phyloP scores from a whole-genome alignment of 2,797 vertebrate genomes.

The Hylomyscus alleni region DNA sequence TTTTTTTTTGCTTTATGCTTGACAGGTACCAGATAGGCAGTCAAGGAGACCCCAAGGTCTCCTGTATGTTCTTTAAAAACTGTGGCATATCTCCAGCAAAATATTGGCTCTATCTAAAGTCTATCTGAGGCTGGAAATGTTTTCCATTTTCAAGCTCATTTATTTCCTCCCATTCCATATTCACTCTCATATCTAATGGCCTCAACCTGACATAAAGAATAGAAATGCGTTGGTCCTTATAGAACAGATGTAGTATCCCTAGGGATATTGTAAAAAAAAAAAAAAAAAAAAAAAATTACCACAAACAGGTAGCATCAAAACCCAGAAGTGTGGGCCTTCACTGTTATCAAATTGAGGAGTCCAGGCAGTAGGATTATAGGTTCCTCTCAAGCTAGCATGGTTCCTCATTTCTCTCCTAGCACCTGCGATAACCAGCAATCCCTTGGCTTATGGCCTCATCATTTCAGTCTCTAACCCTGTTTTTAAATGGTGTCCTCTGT shows the following conservation, averaged over 20 bases:
- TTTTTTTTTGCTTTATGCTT: constrained; percentile 62
- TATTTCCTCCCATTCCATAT: constrained; percentile 32
- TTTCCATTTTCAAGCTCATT: constrained; percentile 52
- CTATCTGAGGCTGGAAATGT: not conserved
- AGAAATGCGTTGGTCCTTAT: not conserved
- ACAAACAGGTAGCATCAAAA: not conserved
- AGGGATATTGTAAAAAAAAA: not conserved
- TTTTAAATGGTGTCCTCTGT: not conserved
- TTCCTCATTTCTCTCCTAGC: not conserved
- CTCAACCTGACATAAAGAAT: constrained; percentile 7
- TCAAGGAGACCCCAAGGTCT: constrained; percentile 73
- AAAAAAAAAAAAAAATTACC: not conserved
- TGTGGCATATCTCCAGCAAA: not conserved
- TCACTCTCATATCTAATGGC: not conserved
- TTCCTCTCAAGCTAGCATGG: not conserved
- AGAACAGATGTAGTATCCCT: not conserved
- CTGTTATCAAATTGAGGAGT: not conserved
- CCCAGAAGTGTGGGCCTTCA: not conserved
- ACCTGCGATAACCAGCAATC: not conserved
- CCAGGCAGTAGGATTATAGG: not conserved
- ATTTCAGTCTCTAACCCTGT: not conserved
- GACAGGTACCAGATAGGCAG: constrained; percentile 48
- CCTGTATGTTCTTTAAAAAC: constrained; percentile 26
- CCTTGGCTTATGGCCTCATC: not conserved
- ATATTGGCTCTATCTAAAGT: not conserved